phyloP scores from a whole-genome alignment of 2,113 vertebrate species.

The Gymnocephalus cernua region DNA sequence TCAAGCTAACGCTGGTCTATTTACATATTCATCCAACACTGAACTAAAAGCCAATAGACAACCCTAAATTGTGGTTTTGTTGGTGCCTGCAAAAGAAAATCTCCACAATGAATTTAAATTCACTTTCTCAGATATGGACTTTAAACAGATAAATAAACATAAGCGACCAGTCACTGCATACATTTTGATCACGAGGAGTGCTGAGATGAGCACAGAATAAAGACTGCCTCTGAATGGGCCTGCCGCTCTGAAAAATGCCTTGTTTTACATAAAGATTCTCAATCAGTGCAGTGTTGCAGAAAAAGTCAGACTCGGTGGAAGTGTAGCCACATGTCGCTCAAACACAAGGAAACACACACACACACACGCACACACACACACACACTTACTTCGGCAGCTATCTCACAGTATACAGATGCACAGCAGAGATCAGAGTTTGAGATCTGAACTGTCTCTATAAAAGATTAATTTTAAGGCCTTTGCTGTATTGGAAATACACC shows the following conservation, averaged over 20 bases:
- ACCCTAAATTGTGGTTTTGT: slow-evolving; percentile 43
- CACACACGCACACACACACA: background rate
- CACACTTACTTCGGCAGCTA: background rate
- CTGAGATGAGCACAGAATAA: slow-evolving; percentile 43
- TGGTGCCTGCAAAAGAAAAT: slow-evolving; percentile 47
- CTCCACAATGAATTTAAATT: slow-evolving; percentile 50
- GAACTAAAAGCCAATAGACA: slow-evolving; percentile 45
- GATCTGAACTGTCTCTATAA: slow-evolving; percentile 23
- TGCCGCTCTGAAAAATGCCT: slow-evolving; percentile 14
- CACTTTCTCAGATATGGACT: slow-evolving; percentile 47
- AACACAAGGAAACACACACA: background rate
- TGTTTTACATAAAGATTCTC: slow-evolving; percentile 53
- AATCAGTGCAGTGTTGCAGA: slow-evolving; percentile 16
- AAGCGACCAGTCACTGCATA: slow-evolving; percentile 47
- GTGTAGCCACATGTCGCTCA: background rate
- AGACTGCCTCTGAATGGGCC: slow-evolving; percentile 7
- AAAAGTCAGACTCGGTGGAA: slow-evolving; percentile 3
- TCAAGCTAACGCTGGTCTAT: slow-evolving; percentile 19
- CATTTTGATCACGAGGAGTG: slow-evolving; percentile 49
- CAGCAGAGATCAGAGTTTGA: slow-evolving; percentile 28
- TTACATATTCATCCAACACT: slow-evolving; percentile 41
- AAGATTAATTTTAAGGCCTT: slow-evolving; percentile 34
- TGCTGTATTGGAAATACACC: slow-evolving; percentile 26
- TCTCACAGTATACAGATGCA: slow-evolving; percentile 11
- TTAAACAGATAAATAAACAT: slow-evolving; percentile 67